Conservation (phyloP, 2,113 vertebrate genomes). For the Megaceryle torquata region DNA sequence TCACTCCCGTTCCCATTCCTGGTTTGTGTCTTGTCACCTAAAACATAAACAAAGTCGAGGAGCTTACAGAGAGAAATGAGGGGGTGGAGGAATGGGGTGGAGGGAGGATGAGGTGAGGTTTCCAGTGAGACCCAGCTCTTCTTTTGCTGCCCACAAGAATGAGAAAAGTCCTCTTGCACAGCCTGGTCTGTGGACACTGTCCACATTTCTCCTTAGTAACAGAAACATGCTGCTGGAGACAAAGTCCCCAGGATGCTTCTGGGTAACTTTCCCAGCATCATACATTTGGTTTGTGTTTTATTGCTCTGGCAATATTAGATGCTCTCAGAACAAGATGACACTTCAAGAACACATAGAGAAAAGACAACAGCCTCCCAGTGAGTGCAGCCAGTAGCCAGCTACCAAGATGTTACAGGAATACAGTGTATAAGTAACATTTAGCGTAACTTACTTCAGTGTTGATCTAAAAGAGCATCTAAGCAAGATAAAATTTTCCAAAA, state of each 20-base stretch:
- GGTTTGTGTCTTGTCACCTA: constrained; percentile 76
- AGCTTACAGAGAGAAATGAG: constrained; percentile 41
- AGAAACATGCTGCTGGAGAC: background rate
- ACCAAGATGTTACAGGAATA: background rate
- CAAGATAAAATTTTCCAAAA: background rate
- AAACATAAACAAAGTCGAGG: constrained; percentile 60
- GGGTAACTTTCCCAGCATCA: background rate
- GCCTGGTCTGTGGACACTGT: background rate
- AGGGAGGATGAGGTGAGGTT: constrained; percentile 24
- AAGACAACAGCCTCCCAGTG: background rate
- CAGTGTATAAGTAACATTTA: background rate
- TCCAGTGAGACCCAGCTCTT: background rate
- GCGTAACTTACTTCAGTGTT: background rate
- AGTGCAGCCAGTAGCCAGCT: background rate
- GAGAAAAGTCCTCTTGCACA: background rate
- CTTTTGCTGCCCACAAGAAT: constrained; percentile 18
- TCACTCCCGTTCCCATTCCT: constrained; percentile 39
- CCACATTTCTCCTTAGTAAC: background rate
- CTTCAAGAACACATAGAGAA: background rate
- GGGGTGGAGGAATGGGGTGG: constrained; percentile 24
- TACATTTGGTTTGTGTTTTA: background rate
- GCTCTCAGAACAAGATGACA: background rate
- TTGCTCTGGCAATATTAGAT: background rate
- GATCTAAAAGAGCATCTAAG: background rate
- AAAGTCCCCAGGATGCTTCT: background rate